Evolutionary conservation across 2,888 invertebrate genomes (phyloP).

Genomic region (Sepiola atlantica): DNA sequence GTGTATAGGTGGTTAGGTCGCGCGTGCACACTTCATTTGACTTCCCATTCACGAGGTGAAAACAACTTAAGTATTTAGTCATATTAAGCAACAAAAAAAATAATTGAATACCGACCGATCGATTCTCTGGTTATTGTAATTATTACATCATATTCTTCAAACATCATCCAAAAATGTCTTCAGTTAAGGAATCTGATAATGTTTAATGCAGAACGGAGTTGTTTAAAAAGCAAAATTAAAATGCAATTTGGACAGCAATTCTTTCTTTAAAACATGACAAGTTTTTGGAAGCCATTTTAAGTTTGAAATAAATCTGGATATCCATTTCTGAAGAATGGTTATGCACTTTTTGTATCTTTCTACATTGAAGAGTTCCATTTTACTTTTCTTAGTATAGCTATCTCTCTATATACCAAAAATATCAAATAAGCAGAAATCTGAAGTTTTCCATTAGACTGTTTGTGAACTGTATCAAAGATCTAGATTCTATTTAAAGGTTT

Average conservation of each 20-base stretch:
- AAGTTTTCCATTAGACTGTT: background rate
- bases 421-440: background rate
- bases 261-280: background rate
- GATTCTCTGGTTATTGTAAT: too few species aligned
- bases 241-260: background rate
- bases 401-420: background rate
- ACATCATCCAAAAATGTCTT: background rate
- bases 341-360: background rate
- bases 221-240: background rate
- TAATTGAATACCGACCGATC: too few species aligned
- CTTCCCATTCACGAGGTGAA: too few species aligned
- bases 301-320: background rate
- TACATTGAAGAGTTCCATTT: background rate
- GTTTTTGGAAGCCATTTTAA: background rate
- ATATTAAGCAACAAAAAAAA: too few species aligned
- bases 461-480: background rate
- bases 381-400: background rate
- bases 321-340: background rate
- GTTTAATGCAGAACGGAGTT: background rate
- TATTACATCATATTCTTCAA: too few species aligned
- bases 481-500: background rate
- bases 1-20: too few species aligned
- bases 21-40: too few species aligned
- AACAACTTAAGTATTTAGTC: too few species aligned
- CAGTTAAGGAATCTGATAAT: background rate